These are phyloP conservation scores for Cosmopolites sordidus DNA, from an alignment of 2,888 invertebrate genomes.

Conservation along the genomic window DNA sequence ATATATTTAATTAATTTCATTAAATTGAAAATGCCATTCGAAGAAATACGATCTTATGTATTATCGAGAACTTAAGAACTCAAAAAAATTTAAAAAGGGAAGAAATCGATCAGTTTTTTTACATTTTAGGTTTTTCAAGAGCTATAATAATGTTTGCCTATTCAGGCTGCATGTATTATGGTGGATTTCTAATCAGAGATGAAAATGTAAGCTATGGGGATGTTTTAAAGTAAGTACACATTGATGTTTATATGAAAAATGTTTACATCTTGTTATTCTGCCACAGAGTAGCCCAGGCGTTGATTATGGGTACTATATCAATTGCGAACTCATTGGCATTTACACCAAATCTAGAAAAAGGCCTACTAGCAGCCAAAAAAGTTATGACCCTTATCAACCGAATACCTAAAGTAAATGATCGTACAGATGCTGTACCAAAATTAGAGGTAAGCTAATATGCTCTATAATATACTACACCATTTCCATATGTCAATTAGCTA, in stretches of 20 bases:
- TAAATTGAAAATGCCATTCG: no score
- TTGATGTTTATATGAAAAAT: background rate
- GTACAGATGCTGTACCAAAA: constrained; percentile 34
- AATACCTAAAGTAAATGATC: constrained; percentile 55
- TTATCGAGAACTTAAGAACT: no score
- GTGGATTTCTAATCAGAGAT: constrained; percentile 62
- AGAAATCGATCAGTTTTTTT: no score
- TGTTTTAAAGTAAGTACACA: constrained; percentile 64
- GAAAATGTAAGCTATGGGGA: constrained; percentile 56
- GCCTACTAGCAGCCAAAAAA: constrained; percentile 65
- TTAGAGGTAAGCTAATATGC: constrained; percentile 38
- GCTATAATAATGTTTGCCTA: constrained; percentile 70
- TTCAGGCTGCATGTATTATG: constrained; percentile 68
- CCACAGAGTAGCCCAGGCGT: constrained; percentile 71
- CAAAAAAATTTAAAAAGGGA: no score
- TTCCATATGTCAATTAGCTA: no score
- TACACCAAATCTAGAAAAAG: constrained; percentile 79
- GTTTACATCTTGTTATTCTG: constrained; percentile 21
- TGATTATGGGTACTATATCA: constrained; percentile 66
- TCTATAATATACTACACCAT: no score
- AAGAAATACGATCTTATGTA: no score
- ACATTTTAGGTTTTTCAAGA: constrained; percentile 58
- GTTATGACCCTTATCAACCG: constrained; percentile 62
- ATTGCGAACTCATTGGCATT: constrained; percentile 65
- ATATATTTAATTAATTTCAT: no score